phyloP scores from a whole-genome alignment of 2,888 invertebrate species.

The Ormyrus labotus region DNA sequence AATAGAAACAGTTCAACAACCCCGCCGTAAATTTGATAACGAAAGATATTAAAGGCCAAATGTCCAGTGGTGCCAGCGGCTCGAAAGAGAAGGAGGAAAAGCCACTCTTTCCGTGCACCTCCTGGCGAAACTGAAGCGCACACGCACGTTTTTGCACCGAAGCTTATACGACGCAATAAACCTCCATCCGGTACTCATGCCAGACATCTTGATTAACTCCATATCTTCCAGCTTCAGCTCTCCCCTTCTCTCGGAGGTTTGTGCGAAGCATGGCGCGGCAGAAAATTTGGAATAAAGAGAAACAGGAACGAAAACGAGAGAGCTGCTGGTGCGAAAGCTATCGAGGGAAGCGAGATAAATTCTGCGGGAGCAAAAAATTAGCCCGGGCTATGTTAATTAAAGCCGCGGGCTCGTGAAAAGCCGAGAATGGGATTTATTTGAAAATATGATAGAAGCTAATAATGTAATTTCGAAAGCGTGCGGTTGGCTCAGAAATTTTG shows the following conservation, averaged over 20 bases:
- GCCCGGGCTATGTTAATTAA: neutral
- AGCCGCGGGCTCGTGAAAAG: neutral
- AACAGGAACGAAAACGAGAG: neutral
- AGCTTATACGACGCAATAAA: constrained; percentile 69
- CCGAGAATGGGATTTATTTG: neutral
- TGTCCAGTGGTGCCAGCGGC: constrained; percentile 11
- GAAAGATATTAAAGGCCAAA: constrained; percentile 35
- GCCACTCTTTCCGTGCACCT: constrained; percentile 48
- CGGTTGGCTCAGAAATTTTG: too few species aligned
- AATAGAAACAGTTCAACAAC: neutral
- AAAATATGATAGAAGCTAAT: neutral
- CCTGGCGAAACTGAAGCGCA: constrained; percentile 49
- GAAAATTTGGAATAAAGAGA: neutral
- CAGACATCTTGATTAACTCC: constrained; percentile 70
- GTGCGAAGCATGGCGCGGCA: neutral
- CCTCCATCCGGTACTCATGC: constrained; percentile 67
- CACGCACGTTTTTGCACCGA: constrained; percentile 44
- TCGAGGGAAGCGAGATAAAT: neutral
- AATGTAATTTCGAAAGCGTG: too few species aligned
- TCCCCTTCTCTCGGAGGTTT: neutral
- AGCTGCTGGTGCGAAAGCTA: neutral
- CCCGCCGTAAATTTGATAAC: constrained; percentile 20
- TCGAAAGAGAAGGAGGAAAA: neutral
- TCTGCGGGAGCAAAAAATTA: constrained; percentile 4
- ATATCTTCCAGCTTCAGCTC: constrained; percentile 34